Conservation (phyloP, 2,797 vertebrate genomes). For the Cetoscarus ocellatus region DNA sequence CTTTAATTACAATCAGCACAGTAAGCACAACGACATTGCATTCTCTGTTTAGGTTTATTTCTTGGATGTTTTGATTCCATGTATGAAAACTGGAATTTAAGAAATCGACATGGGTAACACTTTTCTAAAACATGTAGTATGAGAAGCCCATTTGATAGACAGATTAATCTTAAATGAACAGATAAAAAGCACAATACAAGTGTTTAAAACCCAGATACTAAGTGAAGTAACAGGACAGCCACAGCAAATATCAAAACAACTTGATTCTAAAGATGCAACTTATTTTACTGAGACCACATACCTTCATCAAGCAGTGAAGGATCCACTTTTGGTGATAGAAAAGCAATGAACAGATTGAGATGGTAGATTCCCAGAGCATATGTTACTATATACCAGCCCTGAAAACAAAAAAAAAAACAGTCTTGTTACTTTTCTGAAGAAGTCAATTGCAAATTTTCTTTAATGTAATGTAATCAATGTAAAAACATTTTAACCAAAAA, state of each 20-base stretch:
- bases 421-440: too few relatives aligned
- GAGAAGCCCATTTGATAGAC: neutral
- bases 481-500: too few relatives aligned
- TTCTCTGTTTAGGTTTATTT: too few relatives aligned
- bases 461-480: too few relatives aligned
- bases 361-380: conserved; percentile 99
- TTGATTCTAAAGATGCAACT: neutral
- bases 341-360: conserved; percentile 99
- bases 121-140: neutral
- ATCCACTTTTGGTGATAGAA: conserved; percentile 99
- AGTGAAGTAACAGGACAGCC: neutral
- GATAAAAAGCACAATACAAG: neutral
- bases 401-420: conserved; percentile 52
- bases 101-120: neutral
- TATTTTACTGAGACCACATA: conserved; percentile 61
- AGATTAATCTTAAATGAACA: neutral
- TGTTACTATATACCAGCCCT: conserved; percentile 99
- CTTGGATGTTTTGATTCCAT: too few relatives aligned
- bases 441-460: too few relatives aligned
- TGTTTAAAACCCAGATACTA: conserved; percentile 8
- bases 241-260: neutral
- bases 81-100: neutral
- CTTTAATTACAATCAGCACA: too few relatives aligned
- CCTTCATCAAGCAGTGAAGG: conserved; percentile 99
- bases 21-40: too few relatives aligned